Percentiles rank a stretch among this genome's conserved stretches.
phyloP scores from a whole-genome alignment of 1,140 invertebrate genomes.

The Anastrepha ludens region DNA sequence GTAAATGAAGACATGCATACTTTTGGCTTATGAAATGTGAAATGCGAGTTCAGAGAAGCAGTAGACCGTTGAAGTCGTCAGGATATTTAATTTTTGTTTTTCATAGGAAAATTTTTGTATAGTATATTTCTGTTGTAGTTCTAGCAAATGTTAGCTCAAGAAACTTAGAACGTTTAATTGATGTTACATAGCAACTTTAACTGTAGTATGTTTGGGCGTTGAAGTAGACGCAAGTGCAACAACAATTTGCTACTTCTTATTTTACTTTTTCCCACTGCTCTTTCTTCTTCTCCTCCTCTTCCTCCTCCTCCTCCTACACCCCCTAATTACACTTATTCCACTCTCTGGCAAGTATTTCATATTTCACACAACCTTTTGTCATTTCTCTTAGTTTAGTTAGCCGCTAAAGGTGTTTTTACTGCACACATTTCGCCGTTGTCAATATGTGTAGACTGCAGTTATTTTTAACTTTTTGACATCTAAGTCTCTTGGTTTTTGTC shows the following conservation, averaged over 20 bases:
- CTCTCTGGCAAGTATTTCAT: not conserved
- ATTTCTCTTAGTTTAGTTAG: not conserved
- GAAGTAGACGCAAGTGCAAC: not conserved
- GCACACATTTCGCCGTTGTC: not conserved
- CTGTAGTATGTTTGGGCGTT: no score
- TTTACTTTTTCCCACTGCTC: not conserved
- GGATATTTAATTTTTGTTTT: not conserved
- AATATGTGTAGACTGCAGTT: not conserved
- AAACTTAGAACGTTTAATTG: not conserved
- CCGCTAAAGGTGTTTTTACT: not conserved
- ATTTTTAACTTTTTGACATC: constrained; percentile 16
- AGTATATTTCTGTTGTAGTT: not conserved
- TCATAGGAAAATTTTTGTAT: not conserved
- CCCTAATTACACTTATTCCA: not conserved
- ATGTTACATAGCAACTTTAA: not conserved
- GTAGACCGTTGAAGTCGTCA: not conserved
- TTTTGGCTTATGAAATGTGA: not conserved
- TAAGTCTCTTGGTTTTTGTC: not conserved
- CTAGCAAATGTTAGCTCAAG: not conserved
- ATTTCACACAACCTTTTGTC: not conserved
- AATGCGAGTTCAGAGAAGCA: not conserved
- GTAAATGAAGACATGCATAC: not conserved
- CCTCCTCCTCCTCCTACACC: not conserved
- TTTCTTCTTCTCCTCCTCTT: not conserved
- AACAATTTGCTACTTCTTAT: not conserved